Conservation (phyloP, 2,113 vertebrate species). For the Meleagris gallopavo region DNA sequence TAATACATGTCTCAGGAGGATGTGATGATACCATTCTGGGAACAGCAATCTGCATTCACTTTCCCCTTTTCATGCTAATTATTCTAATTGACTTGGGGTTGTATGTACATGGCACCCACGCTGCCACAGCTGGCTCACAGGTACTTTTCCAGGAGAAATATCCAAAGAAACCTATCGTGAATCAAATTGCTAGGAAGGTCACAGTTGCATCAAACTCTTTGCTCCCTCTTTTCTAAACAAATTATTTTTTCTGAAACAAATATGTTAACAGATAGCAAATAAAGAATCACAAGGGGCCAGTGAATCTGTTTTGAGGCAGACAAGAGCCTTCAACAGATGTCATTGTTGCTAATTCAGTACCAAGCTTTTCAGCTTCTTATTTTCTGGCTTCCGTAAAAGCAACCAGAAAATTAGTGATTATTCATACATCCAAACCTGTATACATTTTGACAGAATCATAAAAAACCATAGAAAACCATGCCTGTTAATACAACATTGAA, state of each 20-base stretch:
- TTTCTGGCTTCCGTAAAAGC: not conserved
- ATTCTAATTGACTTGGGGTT: not conserved
- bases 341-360: not conserved
- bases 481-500: no score
- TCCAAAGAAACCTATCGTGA: not conserved
- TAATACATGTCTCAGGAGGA: rapidly evolving
- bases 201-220: not conserved
- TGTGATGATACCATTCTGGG: not conserved
- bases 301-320: not conserved
- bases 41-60: not conserved
- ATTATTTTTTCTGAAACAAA: not conserved
- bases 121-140: not conserved
- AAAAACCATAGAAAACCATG: no score
- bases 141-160: not conserved
- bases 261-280: not conserved
- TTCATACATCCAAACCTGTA: not conserved
- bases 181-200: not conserved
- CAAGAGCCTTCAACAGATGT: not conserved
- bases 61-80: not conserved
- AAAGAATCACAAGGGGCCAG: not conserved
- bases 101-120: rapidly evolving
- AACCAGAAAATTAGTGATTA: not conserved
- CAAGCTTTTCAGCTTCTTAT: not conserved
- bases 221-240: not conserved
- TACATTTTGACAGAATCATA: not conserved